Evolutionary conservation across 2,113 vertebrate genomes (phyloP).

Genomic region (Lichenostomus cassidix): DNA sequence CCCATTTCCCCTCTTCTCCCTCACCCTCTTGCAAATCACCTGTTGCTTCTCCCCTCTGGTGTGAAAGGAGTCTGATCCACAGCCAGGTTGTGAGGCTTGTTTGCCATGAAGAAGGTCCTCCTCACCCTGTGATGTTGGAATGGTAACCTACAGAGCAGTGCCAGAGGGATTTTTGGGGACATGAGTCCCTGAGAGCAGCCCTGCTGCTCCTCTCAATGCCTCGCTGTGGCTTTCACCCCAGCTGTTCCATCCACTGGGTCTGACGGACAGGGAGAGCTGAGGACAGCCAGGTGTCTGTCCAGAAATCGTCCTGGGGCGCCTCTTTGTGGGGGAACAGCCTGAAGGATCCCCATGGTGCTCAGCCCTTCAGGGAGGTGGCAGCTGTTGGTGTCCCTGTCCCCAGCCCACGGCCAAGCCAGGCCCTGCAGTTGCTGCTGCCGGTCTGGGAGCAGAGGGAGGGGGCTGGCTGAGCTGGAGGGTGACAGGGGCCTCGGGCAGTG

Average conservation of each 20-base stretch:
- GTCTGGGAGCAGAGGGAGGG: not conserved
- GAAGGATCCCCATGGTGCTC: not conserved
- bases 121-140: not conserved
- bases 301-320: not conserved
- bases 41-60: not conserved
- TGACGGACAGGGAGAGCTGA: not conserved
- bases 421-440: not conserved
- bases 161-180: not conserved
- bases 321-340: not conserved
- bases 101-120: not conserved
- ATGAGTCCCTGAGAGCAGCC: rapidly evolving
- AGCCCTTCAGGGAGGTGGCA: not conserved
- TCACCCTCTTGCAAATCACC: not conserved
- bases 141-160: not conserved
- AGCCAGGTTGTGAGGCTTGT: rapidly evolving
- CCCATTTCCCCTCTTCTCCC: not conserved
- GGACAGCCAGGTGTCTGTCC: not conserved
- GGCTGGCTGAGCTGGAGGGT: not conserved
- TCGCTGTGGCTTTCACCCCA: not conserved
- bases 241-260: not conserved
- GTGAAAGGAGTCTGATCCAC: not conserved
- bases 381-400: not conserved
- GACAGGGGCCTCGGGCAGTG: rapidly evolving
- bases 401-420: not conserved
- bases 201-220: rapidly evolving